Percentiles rank a stretch among this genome's conserved stretches.
Conservation (phyloP, 2,797 vertebrate species). For the Gorsachius magnificus region DNA sequence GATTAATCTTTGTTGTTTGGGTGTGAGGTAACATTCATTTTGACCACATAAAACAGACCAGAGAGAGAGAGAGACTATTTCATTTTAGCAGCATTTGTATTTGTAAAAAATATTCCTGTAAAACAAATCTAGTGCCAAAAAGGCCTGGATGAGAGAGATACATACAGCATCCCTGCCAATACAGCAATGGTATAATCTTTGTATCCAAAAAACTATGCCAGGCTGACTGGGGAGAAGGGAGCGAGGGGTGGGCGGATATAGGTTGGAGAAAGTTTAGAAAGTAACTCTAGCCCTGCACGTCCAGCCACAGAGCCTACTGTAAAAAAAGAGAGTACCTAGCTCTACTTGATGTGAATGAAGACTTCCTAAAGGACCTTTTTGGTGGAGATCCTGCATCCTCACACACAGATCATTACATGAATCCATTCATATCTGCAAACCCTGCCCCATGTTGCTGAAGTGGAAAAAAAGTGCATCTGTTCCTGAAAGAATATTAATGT, state of each 20-base stretch:
- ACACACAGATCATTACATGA: neutral
- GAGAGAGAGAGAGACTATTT: neutral
- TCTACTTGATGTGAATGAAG: neutral
- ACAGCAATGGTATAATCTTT: neutral
- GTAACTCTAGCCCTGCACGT: neutral
- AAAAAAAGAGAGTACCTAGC: neutral
- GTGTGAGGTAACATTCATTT: neutral
- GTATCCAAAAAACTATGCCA: neutral
- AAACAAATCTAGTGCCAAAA: neutral
- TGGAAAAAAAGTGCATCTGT: neutral
- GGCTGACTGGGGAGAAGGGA: neutral
- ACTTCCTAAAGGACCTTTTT: neutral
- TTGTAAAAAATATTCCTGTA: neutral
- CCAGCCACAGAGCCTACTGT: neutral
- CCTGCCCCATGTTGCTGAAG: neutral
- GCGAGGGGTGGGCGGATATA: rapidly evolving
- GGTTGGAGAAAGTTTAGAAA: neutral
- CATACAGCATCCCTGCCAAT: neutral
- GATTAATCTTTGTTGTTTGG: neutral
- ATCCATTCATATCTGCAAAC: neutral
- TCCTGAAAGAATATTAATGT: neutral
- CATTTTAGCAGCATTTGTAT: neutral
- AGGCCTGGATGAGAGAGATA: neutral
- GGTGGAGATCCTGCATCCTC: neutral
- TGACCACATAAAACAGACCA: neutral